These are phyloP conservation scores for Pterocles gutturalis DNA, from an alignment of 2,113 vertebrate genomes.

Conservation along the genomic window DNA sequence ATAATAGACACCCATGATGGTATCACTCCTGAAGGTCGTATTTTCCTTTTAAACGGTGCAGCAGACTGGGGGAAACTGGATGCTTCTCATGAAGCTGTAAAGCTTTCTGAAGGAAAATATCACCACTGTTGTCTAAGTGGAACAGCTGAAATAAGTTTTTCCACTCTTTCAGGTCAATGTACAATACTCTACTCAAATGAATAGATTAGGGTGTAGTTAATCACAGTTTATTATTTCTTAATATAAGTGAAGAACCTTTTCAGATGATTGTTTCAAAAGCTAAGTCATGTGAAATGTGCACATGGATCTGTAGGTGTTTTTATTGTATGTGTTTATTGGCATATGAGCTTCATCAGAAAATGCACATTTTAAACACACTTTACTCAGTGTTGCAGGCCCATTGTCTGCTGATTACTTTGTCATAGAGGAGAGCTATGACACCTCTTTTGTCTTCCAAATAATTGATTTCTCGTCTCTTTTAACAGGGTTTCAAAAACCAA, in stretches of 20 bases:
- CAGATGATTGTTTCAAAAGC: not conserved
- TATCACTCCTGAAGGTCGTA: not conserved
- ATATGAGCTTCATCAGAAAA: not conserved
- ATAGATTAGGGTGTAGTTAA: not conserved
- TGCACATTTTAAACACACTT: not conserved
- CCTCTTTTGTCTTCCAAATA: not conserved
- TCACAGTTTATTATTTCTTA: not conserved
- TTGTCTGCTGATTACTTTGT: not conserved
- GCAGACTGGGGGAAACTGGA: not conserved
- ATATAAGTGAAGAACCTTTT: not conserved
- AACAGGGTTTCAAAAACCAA: not conserved
- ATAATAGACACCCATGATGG: too few species aligned
- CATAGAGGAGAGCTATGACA: accelerated
- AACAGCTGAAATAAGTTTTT: not conserved
- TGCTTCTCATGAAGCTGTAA: not conserved
- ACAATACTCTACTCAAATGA: not conserved
- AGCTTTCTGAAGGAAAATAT: not conserved
- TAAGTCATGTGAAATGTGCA: not conserved
- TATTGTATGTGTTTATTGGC: not conserved
- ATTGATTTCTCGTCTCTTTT: not conserved
- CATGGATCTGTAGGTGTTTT: not conserved
- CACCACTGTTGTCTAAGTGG: not conserved
- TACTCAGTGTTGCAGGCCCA: not conserved
- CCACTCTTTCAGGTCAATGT: not conserved
- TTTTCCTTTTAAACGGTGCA: not conserved